Base-by-base conservation (phyloP, 2,888 invertebrate species). In the Callimorpha dominula region DNA sequence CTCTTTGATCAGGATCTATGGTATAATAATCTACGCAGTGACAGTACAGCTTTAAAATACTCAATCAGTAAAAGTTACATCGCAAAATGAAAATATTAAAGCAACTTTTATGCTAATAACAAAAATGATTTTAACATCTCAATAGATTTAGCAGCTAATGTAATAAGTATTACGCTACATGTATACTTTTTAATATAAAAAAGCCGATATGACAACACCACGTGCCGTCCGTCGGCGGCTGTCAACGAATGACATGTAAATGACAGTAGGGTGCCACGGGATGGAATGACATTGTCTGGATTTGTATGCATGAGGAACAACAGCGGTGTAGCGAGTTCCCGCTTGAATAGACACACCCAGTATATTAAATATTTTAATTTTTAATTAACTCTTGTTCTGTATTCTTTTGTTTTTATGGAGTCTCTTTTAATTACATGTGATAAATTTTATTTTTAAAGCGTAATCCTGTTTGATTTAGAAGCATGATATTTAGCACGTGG, bases 181-280 rank as follows among this genome's bases (percentile, higher is more conserved):
- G 68, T 67, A 42, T 31, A 73, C 74, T 89, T 90, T 90, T 90
- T 88, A 89, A 86, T 86, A 88, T 85, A 88, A 89, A 88, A 89
- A 92, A 93, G 89, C 90, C 83, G 85, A 90, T 91, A 89, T 90
- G 91, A 89, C 91, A 89, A 83, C 87, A 89, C 89, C 94, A 92
- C 93, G 94, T 94, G 94, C 88, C 87, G 78, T 80, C 79, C 85
- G 90, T 93, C 91, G 85, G 77, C 93, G 88, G 80, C 87, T 93
- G 94, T 93, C 93, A 92, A 79, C 78, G 73, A 72, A 68, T 91
- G 94, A 94, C 93, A 92, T 84, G 88, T 88, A 90, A 92, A 89
- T 93, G 94, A 93, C 94, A 92, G 83, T 78, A 72, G 86, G 81
- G 86, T 80, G 81, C 77, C 77, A 81, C 83, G 82, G 84, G 84